Evolutionary conservation across 1,140 invertebrate genomes (phyloP), one percentile per base, ranked within the genome.

Genomic region (Asobara japonica): DNA sequence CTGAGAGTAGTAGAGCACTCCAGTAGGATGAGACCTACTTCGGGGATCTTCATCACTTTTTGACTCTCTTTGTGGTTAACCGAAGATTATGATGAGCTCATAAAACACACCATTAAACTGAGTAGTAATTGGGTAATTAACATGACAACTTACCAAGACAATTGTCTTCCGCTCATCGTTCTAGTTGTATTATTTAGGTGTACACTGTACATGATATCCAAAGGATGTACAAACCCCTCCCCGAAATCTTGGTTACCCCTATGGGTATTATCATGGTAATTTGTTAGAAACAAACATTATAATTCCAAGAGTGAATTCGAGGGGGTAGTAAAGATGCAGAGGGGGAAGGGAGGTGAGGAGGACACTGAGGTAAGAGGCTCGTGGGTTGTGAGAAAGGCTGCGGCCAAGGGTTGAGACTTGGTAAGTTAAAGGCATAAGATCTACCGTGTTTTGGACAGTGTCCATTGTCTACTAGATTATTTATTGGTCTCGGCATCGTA

Each of bases 281-380:
- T 87, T 86, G 86, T 87, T 87, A 86, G 85, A 86, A 87, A 87
- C 86, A 87, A 87, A 87, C 85, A 86, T 87, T 86, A 87, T 86
- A 86, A 87, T 86, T 85, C 81, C 79, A 76, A 30, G 65, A 76
- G 45, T 76, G 51, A 56, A 78, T 64, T 71, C 62, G 65, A 70
- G 74, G 70, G n/a, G 70, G 45, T 67, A 65, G 73, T 61, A 56
- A 56, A 56, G 51, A 56, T 56, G 51, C 22, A 11, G 20, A 29
- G 4, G n/a, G 68, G 16, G 27, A 13, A 16, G 27, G 66, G 25
- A 31, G 41, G 13, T 22, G 64, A n/a, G 45, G 66, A 27, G 36
- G 13, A 20, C 13, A 13, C n/a, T 68, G 41, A 45, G n/a, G 41
- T 45, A 68, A 33, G 51, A 56, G 51, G 22, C 51, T 27, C 4